Evolutionary conservation across 2,797 vertebrate species (phyloP), one percentile per base, ranked within the genome.

Genomic region (Gymnodraco acuticeps): DNA sequence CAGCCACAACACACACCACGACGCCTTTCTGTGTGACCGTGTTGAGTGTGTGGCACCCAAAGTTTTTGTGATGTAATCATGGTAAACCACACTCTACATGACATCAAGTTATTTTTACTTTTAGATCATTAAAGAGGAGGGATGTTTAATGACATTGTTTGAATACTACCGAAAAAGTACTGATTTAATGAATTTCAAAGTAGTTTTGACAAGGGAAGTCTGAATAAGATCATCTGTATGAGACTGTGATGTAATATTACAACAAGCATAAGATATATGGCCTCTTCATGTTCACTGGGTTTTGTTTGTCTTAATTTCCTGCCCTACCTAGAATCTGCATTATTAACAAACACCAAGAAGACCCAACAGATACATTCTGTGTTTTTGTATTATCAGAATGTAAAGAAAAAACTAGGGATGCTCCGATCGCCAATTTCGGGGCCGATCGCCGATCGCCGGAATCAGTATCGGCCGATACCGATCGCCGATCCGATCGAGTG

Each of bases 1-100:
- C 80, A 58, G 60, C 83, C 84, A 80, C 87, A 86, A 85, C 75
- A 82, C 74, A 77, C 59, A 64, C 17, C 54, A 20, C n/a, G 10
- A 88, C 70, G 50, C 82, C 69, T 47, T 41, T 16, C 68, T 64
- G 70, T 70, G 65, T 63, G 80, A 73, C 64, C 64, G 27, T 70
- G 56, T 38, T 73, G 56, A 52, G 59, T 48, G 54, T 43, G 78
- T 67, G 72, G 76, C 75, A 76, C 31, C 58, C 47, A 31, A 14
- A 74, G 58, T 4, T 71, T 20, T 64, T 42, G 59, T 23, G 50
- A 67, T 64, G 73, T 56, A 80, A 80, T 73, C 71, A 53, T 53
- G 63, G 80, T 48, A 42, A 77, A 83, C 88, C 74, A 84, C 78
- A 88, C 48, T 58, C 74, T 2, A 59, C 52, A 56, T 75, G 46